Evolutionary conservation across 2,797 vertebrate genomes (phyloP).

Genomic region (Acanthis flammea): DNA sequence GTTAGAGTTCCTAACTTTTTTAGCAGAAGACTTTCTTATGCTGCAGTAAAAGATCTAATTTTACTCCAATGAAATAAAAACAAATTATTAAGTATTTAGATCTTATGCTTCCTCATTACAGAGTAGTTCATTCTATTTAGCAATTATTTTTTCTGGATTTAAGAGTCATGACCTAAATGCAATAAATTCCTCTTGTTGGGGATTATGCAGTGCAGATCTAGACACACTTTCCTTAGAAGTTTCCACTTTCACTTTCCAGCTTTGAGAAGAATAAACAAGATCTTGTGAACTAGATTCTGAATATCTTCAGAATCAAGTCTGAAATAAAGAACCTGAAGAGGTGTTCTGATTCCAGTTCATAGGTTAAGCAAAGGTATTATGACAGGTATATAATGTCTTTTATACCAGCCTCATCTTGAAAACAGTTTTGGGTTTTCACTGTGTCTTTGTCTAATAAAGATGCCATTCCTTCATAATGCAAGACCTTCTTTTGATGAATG

Average conservation of each 20-base stretch:
- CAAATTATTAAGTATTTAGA: background rate
- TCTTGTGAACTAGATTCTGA: background rate
- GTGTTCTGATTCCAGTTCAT: background rate
- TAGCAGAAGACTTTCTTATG: background rate
- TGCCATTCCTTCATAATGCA: background rate
- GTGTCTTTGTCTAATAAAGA: background rate
- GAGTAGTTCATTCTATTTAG: background rate
- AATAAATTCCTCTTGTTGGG: background rate
- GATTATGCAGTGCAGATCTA: background rate
- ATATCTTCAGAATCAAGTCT: background rate
- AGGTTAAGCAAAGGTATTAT: background rate
- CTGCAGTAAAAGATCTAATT: background rate
- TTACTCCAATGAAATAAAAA: background rate
- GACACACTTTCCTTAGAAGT: background rate
- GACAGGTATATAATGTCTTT: background rate
- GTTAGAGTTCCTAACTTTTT: background rate
- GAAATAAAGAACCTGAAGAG: background rate
- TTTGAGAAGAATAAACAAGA: background rate
- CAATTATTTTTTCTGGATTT: background rate
- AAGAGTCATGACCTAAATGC: background rate
- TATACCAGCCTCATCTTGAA: background rate
- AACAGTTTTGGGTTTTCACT: background rate
- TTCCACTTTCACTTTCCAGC: accelerated
- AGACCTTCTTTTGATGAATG: background rate
- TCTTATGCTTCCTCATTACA: background rate